Evolutionary conservation across 53 echinoderm and acorn worm genomes (phyloP).

Genomic region (Pentamera pediparva): DNA sequence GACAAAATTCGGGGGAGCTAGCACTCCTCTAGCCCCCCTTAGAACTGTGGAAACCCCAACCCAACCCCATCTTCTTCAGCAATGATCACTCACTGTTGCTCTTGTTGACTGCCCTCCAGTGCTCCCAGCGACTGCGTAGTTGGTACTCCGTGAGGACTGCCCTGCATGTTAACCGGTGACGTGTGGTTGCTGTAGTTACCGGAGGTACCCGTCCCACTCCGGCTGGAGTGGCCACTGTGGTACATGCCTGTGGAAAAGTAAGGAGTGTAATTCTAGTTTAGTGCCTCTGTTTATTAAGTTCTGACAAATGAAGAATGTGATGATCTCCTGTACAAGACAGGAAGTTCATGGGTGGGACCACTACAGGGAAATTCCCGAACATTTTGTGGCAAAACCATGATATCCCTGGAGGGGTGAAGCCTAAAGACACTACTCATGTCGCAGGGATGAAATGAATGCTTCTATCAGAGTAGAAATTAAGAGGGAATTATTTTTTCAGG

Average conservation of each 20-base stretch:
- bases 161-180: conserved; percentile 89
- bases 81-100: too few relatives aligned
- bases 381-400: neutral
- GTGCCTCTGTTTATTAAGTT: too few relatives aligned
- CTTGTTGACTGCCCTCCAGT: conserved; percentile 25
- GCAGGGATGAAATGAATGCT: too few relatives aligned
- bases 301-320: neutral
- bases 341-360: neutral
- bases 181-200: conserved; percentile 96
- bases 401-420: too few relatives aligned
- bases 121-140: conserved; percentile 62
- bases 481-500: too few relatives aligned
- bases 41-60: too few relatives aligned
- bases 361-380: neutral
- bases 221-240: conserved; percentile 92
- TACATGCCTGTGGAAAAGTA: conserved; percentile 96
- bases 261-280: too few relatives aligned
- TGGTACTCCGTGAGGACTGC: conserved; percentile 69
- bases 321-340: neutral
- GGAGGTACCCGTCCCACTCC: conserved; percentile 84
- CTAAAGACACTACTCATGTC: too few relatives aligned
- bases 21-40: too few relatives aligned
- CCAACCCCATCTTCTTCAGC: too few relatives aligned
- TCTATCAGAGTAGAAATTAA: too few relatives aligned
- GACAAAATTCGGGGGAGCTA: too few relatives aligned